These are phyloP conservation scores for Aurelia aurita complex sp. Pacific DNA, from an alignment of 30 jellyfish, hydroid and myxozoan genomes.

Conservation along the genomic window DNA sequence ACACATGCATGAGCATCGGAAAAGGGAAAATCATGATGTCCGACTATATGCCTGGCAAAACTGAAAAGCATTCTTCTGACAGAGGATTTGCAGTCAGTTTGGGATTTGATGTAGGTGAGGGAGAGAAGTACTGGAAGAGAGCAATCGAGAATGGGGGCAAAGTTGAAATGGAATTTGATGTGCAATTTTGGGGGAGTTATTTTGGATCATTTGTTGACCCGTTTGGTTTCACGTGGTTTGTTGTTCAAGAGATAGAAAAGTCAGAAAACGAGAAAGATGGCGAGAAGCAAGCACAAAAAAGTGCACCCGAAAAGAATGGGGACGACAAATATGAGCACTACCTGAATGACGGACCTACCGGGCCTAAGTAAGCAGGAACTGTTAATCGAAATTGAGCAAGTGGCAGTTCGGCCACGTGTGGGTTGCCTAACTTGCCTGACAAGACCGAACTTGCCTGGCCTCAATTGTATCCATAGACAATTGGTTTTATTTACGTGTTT, in stretches of 20 bases:
- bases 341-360: too few species aligned
- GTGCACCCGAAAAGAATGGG: too few species aligned
- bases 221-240: conserved; percentile 40
- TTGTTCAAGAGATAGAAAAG: conserved; percentile 13
- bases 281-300: background rate
- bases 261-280: background rate
- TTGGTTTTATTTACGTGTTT: too few species aligned
- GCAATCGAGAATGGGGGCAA: conserved; percentile 43
- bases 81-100: conserved; percentile 40
- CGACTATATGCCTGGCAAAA: conserved; percentile 40
- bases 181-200: conserved; percentile 63
- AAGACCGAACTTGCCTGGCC: too few species aligned
- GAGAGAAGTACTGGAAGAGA: conserved; percentile 39
- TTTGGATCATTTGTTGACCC: conserved; percentile 59
- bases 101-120: conserved; percentile 25
- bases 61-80: conserved; percentile 26
- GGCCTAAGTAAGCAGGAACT: too few species aligned
- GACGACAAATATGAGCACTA: too few species aligned
- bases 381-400: too few species aligned
- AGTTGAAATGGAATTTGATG: conserved; percentile 17
- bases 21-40: conserved; percentile 53
- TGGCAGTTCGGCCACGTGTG: too few species aligned
- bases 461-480: too few species aligned
- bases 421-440: too few species aligned
- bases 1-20: conserved; percentile 39